Conservation (phyloP, 1,140 invertebrate species). For the Galendromus occidentalis region DNA sequence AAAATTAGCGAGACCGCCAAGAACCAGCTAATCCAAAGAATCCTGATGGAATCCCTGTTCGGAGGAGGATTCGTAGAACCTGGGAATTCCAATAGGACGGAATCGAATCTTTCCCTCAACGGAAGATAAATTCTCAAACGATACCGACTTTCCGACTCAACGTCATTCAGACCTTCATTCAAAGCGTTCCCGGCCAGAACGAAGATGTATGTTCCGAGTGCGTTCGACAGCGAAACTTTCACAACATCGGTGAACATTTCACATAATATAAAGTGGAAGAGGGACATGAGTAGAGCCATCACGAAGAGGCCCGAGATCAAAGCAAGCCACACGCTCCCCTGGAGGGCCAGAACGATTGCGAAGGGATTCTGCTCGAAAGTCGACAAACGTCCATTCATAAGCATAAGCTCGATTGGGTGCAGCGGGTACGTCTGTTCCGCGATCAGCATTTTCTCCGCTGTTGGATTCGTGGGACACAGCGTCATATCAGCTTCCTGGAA, state of each 20-base stretch:
- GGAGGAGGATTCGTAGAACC: background rate
- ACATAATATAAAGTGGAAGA: background rate
- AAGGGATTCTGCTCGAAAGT: background rate
- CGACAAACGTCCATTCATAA: background rate
- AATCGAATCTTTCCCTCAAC: too few species aligned
- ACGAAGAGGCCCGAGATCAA: background rate
- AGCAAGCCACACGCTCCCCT: background rate
- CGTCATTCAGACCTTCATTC: background rate
- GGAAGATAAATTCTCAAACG: too few species aligned
- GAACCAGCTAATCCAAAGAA: background rate
- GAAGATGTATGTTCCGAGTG: background rate
- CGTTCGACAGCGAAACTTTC: too few species aligned
- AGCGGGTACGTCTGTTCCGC: background rate
- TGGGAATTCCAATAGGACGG: too few species aligned
- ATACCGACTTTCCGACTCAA: background rate
- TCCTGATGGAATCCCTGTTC: background rate
- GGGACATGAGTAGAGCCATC: background rate
- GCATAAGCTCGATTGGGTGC: background rate
- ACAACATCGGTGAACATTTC: background rate
- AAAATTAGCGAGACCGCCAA: background rate
- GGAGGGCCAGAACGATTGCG: background rate
- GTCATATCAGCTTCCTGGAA: background rate
- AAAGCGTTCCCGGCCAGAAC: background rate
- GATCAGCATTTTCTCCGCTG: background rate
- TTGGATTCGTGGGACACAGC: background rate